These are phyloP conservation scores for Epizoanthus scotinus DNA, from an alignment of 92 coral and sea anemone genomes.

Conservation along the genomic window DNA sequence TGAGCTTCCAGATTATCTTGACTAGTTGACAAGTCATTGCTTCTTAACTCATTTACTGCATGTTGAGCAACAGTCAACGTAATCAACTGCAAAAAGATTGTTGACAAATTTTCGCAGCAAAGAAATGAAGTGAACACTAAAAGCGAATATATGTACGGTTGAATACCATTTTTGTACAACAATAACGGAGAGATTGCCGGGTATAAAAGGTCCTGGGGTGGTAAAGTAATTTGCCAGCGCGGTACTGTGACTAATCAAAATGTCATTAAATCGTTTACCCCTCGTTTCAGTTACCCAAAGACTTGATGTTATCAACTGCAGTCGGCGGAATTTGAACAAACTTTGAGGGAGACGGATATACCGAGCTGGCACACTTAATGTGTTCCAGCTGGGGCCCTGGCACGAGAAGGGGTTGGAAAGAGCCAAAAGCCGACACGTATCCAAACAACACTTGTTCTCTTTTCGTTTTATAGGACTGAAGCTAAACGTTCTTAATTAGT, in stretches of 20 bases:
- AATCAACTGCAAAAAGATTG: background rate
- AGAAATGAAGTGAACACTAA: too few species aligned
- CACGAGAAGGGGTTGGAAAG: conserved; percentile 10
- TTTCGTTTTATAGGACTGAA: too few species aligned
- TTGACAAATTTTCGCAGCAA: background rate
- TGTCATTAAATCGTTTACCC: conserved; percentile 43
- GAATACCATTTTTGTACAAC: background rate
- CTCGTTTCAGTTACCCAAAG: conserved; percentile 43
- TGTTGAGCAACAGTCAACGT: background rate
- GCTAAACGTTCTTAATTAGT: too few species aligned
- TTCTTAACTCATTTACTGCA: background rate
- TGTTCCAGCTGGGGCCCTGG: conserved; percentile 37
- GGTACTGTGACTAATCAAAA: conserved; percentile 39
- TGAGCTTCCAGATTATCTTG: background rate
- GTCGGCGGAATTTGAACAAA: conserved; percentile 43
- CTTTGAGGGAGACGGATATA: conserved; percentile 49
- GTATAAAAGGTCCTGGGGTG: background rate
- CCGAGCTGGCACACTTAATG: conserved; percentile 15
- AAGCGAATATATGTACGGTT: background rate
- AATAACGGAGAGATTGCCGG: background rate
- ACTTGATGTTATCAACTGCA: conserved; percentile 30
- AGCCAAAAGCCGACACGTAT: conserved; percentile 38
- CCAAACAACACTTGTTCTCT: background rate
- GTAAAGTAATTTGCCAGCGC: conserved; percentile 36
- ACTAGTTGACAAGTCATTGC: background rate